Conservation (phyloP, 2,113 vertebrate genomes). For the Passer domesticus region DNA sequence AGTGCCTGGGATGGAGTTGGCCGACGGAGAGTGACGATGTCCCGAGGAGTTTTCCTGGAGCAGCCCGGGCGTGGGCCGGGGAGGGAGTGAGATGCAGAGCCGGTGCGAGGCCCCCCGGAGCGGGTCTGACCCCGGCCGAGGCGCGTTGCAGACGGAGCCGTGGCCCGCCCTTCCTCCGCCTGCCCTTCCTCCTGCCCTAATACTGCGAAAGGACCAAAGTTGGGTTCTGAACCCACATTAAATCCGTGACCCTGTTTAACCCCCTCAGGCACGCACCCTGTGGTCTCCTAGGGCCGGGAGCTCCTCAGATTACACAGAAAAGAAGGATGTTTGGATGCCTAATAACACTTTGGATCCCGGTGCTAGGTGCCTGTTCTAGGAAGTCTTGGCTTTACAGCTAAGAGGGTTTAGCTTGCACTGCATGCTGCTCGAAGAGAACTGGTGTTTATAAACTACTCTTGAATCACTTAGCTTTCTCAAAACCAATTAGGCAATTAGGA, state of each 20-base stretch:
- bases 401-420: background rate
- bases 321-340: background rate
- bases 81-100: background rate
- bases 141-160: background rate
- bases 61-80: background rate
- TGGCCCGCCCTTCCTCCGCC: background rate
- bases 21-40: background rate
- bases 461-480: background rate
- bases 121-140: background rate
- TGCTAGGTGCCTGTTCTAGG: background rate
- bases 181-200: background rate
- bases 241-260: background rate
- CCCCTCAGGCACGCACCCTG: background rate
- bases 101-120: background rate
- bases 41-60: background rate
- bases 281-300: background rate
- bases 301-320: background rate
- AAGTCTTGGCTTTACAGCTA: background rate
- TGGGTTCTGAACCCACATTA: background rate
- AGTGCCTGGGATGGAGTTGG: background rate
- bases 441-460: background rate
- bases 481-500: background rate
- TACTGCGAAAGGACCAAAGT: background rate
- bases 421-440: background rate
- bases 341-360: rapidly evolving